phyloP scores from a whole-genome alignment of 2,888 invertebrate genomes.

The Eremobia ochroleuca region DNA sequence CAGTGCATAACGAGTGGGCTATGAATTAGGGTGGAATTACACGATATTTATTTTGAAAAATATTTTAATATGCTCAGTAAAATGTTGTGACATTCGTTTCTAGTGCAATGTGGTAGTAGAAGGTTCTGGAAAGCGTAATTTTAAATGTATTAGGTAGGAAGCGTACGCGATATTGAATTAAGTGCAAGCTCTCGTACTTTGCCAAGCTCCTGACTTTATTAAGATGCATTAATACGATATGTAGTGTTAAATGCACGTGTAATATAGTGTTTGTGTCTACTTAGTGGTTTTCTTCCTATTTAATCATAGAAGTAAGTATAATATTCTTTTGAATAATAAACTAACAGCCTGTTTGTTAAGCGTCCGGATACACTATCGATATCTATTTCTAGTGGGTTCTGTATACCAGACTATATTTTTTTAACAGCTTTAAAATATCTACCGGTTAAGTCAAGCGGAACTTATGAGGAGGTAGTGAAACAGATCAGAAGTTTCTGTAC shows the following conservation, averaged over 20 bases:
- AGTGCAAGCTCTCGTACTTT: neutral
- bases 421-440: neutral
- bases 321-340: neutral
- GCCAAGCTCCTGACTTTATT: neutral
- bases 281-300: neutral
- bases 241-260: neutral
- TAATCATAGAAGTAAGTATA: conserved; percentile 10
- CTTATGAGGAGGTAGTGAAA: neutral
- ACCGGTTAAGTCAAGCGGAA: neutral
- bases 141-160: conserved; percentile 7
- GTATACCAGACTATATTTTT: neutral
- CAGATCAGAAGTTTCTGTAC: neutral
- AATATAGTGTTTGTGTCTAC: neutral
- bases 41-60: conserved; percentile 26
- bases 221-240: conserved; percentile 3
- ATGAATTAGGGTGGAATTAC: conserved; percentile 35
- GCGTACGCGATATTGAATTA: conserved; percentile 14
- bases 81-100: conserved; percentile 8
- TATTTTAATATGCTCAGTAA: conserved; percentile 4
- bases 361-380: neutral
- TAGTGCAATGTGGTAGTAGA: neutral
- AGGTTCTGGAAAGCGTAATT: neutral
- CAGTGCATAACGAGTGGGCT: conserved; percentile 63
- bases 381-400: neutral
- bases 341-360: neutral